Conservation (phyloP, 2,113 vertebrate species). For the Lophotis ruficrista region DNA sequence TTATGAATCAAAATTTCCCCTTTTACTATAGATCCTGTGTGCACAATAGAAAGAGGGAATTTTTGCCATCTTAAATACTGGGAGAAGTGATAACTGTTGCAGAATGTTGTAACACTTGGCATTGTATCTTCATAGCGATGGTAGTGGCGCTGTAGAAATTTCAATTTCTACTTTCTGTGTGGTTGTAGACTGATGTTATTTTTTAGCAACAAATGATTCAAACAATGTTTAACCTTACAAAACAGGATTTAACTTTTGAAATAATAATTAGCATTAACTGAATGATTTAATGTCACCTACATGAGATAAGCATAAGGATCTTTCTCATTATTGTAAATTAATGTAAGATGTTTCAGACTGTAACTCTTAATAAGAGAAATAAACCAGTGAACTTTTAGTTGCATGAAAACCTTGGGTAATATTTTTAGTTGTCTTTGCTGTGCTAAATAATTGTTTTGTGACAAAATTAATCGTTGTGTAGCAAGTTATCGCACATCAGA, state of each 20-base stretch:
- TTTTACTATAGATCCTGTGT: background rate
- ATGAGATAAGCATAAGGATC: background rate
- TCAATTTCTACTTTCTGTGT: conserved; percentile 36
- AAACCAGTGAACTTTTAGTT: conserved; percentile 46
- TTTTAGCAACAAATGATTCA: background rate
- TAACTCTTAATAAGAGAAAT: conserved; percentile 53
- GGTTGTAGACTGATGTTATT: conserved; percentile 6
- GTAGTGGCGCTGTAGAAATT: conserved; percentile 29
- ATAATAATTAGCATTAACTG: background rate
- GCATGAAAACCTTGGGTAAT: conserved; percentile 12
- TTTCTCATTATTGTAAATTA: conserved; percentile 28
- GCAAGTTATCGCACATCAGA: background rate
- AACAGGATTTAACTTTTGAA: conserved; percentile 1
- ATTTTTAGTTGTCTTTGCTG: background rate
- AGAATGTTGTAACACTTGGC: background rate
- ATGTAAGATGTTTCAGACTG: conserved; percentile 38
- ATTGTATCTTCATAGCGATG: background rate
- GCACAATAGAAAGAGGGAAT: background rate
- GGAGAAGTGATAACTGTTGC: background rate
- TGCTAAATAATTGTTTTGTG: background rate
- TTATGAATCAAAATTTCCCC: background rate
- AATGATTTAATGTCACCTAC: background rate
- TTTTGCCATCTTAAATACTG: background rate
- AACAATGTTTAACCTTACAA: background rate
- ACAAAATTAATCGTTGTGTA: background rate